Conservation (phyloP, 2,797 vertebrate genomes). For the Pteronotus mesoamericanus region DNA sequence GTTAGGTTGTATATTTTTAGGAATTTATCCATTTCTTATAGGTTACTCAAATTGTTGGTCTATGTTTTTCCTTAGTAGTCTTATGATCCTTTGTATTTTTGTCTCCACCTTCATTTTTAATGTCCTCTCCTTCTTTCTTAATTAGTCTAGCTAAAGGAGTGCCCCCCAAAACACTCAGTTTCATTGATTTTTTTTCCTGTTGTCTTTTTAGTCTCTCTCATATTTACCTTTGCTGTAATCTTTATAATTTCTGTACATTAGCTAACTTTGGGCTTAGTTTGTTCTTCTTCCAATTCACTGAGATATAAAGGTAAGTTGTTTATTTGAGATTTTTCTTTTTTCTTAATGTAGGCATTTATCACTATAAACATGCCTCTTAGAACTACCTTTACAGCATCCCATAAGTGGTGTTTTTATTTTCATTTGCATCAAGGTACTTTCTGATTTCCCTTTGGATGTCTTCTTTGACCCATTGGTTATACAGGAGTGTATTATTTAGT, state of each 20-base stretch:
- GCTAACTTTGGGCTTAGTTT: background rate
- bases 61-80: background rate
- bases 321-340: background rate
- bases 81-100: background rate
- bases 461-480: background rate
- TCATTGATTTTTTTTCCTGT: background rate
- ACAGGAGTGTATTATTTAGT: background rate
- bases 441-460: background rate
- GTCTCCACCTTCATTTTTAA: background rate
- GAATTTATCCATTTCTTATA: background rate
- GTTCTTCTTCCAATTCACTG: background rate
- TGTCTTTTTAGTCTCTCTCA: background rate
- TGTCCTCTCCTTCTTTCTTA: background rate
- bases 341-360: background rate
- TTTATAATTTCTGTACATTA: background rate
- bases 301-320: background rate
- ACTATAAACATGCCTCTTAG: background rate
- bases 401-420: background rate
- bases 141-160: background rate
- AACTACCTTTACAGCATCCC: background rate
- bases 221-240: background rate
- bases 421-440: background rate
- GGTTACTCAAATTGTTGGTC: background rate
- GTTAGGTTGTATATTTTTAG: background rate
- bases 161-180: background rate